Evolutionary conservation across 2,888 invertebrate species (phyloP).

Genomic region (Nysson spinosus): DNA sequence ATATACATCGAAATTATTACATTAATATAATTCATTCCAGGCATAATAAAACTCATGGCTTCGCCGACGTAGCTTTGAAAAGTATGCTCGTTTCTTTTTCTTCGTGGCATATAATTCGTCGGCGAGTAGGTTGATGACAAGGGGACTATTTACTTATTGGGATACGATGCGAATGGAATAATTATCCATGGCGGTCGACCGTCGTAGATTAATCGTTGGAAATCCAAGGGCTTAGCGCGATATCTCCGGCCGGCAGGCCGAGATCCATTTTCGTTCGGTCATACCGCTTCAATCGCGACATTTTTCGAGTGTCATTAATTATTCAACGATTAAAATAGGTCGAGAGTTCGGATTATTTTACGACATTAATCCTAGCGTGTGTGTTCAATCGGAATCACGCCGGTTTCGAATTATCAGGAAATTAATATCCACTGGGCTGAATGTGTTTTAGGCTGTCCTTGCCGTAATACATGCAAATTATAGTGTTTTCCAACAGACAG

Average conservation of each 20-base stretch:
- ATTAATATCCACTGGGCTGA: too few species aligned
- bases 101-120: background rate
- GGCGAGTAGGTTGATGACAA: background rate
- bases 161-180: background rate
- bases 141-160: background rate
- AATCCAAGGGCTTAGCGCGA: slow-evolving; percentile 7
- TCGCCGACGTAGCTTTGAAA: too few species aligned
- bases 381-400: background rate
- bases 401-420: too few species aligned
- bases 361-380: background rate
- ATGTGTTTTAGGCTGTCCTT: too few species aligned
- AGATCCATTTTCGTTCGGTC: background rate
- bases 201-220: slow-evolving; percentile 6
- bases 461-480: too few species aligned
- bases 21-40: too few species aligned
- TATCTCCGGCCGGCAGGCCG: slow-evolving; percentile 7
- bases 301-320: slow-evolving; percentile 3
- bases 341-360: background rate
- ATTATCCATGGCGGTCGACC: background rate
- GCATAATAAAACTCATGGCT: too few species aligned
- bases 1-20: too few species aligned
- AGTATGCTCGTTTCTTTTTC: too few species aligned
- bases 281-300: background rate
- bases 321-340: background rate
- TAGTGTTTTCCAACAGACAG: too few species aligned